These are phyloP conservation scores for Theocolax elegans DNA, from an alignment of 1,140 invertebrate genomes.

Conservation along the genomic window DNA sequence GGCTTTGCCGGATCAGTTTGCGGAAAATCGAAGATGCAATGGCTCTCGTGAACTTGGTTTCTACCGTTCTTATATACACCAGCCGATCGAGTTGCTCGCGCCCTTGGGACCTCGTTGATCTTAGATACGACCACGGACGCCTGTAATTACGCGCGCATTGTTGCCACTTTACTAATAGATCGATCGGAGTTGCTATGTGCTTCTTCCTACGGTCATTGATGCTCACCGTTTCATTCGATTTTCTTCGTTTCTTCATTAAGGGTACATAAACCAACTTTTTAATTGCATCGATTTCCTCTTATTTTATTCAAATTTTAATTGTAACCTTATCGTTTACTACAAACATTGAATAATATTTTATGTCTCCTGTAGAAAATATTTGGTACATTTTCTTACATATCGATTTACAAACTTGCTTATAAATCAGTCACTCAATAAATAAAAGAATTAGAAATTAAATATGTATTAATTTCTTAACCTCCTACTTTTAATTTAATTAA, in stretches of 20 bases:
- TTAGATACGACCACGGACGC: conserved; percentile 42
- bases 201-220: not conserved
- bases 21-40: not conserved
- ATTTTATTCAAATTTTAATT: not conserved
- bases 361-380: too few species aligned
- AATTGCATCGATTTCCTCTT: not conserved
- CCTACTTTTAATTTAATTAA: too few species aligned
- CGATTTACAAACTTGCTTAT: too few species aligned
- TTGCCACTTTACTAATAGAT: conserved; percentile 49
- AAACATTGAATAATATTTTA: too few species aligned
- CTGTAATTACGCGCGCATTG: conserved; percentile 50
- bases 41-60: too few species aligned
- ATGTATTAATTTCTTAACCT: too few species aligned
- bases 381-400: too few species aligned
- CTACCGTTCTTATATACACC: too few species aligned
- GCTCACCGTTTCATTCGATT: not conserved
- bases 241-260: not conserved
- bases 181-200: conserved; percentile 24
- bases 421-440: too few species aligned
- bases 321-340: not conserved
- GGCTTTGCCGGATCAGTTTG: not conserved
- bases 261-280: too few species aligned
- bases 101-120: conserved; percentile 43
- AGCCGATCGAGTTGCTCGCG: too few species aligned
- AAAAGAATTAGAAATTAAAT: too few species aligned